Base-by-base conservation (phyloP, 2,888 invertebrate genomes). In the Mimachlamys varia region DNA sequence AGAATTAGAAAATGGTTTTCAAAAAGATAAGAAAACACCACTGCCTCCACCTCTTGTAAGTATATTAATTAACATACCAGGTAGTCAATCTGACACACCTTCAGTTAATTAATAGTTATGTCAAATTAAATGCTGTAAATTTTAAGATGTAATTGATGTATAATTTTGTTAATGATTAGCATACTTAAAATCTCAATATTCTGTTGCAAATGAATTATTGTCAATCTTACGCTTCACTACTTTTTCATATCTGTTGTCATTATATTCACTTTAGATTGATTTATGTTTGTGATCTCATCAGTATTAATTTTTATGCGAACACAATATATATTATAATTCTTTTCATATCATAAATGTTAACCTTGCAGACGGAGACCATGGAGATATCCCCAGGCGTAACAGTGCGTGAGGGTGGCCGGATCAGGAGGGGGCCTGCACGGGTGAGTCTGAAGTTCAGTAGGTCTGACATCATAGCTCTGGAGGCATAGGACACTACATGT, bases 341-440 rank as follows among this genome's bases (percentile, higher is more conserved):
- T 22, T 7, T 19, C 19, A 22, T 19, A 2, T 53, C 53, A 53
- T 15, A 17, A 53, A 53, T 53, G 19, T 37, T 22, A 22, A 49
- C 44, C n/a, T 93, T 93, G 12, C 93, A 96, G 96, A 94, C 96
- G 92, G 96, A 96, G 89, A 93, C 95, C 10, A 96, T 96, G 94
- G 96, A 96, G 49, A 92, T 96, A 38, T 92, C 96, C 15, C 94
- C 96, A 22, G 96, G 96, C 10, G 96, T 96, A 2, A 94, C 94
- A 15, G 94, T 96, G 0, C 94, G 94, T 91, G 96, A 96, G 93
- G 96, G 95, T 49, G 95, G 95, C 19, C 92, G 95, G 38, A 93
- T 95, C 38, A 96, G 95, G 93, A 94, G 94, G 90, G 96, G 96
- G 44, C 96, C 96, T 62, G 93, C 94, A 88, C 94, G 95, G 93